phyloP scores from a whole-genome alignment of 92 coral and sea anemone species.

The Desmophyllum pertusum region DNA sequence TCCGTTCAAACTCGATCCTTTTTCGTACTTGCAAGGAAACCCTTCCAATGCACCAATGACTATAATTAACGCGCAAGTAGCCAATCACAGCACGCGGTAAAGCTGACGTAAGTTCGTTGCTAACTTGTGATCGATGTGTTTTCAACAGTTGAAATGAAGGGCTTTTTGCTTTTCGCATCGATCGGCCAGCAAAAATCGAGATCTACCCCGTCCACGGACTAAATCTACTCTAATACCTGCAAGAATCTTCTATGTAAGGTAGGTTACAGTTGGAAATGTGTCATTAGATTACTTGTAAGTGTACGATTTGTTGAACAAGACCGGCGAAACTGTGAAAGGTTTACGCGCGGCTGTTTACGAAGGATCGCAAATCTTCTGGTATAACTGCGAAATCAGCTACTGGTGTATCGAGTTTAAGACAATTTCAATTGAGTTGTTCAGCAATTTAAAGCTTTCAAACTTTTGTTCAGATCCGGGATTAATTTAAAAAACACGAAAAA shows the following conservation, averaged over 20 bases:
- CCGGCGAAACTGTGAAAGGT: background rate
- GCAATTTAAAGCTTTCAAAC: background rate
- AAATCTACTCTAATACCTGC: background rate
- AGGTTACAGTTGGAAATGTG: background rate
- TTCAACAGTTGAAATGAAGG: background rate
- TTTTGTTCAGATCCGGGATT: background rate
- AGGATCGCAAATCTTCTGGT: background rate
- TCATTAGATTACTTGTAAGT: background rate
- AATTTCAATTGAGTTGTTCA: background rate
- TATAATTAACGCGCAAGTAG: conserved; percentile 13
- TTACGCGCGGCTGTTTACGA: background rate
- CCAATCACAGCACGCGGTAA: conserved; percentile 32
- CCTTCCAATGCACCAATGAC: background rate
- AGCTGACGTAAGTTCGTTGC: conserved; percentile 38
- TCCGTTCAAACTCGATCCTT: no score
- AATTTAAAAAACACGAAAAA: background rate
- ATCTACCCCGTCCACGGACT: background rate
- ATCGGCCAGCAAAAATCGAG: background rate
- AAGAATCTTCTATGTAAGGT: conserved; percentile 2
- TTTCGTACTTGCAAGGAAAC: no score
- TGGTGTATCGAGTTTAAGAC: background rate
- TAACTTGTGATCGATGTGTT: conserved; percentile 21
- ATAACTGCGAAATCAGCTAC: background rate
- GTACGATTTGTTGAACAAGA: conserved; percentile 3
- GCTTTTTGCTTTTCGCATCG: background rate